Evolutionary conservation across 2,797 vertebrate species (phyloP).

Genomic region (Lepilemur septentrionalis): DNA sequence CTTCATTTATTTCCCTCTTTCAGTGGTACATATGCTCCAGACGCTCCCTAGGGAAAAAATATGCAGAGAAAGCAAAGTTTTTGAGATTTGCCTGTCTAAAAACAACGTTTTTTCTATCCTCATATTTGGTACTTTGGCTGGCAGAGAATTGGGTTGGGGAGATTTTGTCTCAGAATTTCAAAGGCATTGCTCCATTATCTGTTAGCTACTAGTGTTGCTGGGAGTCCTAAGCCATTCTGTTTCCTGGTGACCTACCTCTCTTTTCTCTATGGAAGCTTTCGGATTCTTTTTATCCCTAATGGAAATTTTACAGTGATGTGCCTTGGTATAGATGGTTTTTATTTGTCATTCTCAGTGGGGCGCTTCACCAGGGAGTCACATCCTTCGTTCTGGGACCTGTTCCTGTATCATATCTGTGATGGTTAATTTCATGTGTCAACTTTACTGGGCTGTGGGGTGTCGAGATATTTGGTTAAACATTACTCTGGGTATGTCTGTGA

Average conservation of each 20-base stretch:
- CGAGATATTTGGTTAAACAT: not conserved
- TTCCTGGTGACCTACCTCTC: not conserved
- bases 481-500: not conserved
- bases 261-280: constrained; percentile 8
- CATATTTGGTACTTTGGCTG: not conserved
- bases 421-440: not conserved
- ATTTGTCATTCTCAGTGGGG: not conserved
- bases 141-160: not conserved
- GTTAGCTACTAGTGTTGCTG: not conserved
- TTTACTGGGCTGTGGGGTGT: not conserved
- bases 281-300: not conserved
- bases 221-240: not conserved
- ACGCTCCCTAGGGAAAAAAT: not conserved
- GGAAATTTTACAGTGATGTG: not conserved
- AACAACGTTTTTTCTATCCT: not conserved
- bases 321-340: not conserved
- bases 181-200: not conserved
- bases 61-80: not conserved
- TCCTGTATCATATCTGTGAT: not conserved
- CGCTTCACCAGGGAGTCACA: not conserved
- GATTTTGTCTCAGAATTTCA: not conserved
- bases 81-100: not conserved
- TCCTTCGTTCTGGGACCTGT: not conserved
- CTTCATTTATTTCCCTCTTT: not conserved
- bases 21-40: not conserved